Conservation (phyloP, 64 coral and sea anemone species). For the Pocillopora verrucosa region DNA sequence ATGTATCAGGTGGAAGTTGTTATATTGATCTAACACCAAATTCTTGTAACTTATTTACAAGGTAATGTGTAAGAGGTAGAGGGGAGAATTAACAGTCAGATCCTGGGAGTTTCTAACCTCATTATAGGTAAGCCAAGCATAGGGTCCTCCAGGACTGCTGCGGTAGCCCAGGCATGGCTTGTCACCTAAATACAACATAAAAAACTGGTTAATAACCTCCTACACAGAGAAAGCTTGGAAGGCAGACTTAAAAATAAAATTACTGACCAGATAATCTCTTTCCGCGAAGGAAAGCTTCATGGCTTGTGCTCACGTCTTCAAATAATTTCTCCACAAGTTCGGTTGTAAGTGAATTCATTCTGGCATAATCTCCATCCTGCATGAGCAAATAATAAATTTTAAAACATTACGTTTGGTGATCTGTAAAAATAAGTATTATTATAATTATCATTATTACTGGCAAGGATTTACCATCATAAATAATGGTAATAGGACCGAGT, state of each 20-base stretch:
- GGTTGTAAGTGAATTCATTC: conserved; percentile 56
- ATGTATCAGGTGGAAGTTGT: too few species aligned
- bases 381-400: background rate
- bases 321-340: conserved; percentile 76
- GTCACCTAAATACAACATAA: conserved; percentile 57
- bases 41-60: background rate
- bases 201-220: background rate
- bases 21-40: background rate
- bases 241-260: background rate
- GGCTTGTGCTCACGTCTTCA: conserved; percentile 80
- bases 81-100: too few species aligned
- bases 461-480: too few species aligned
- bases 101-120: conserved; percentile 40
- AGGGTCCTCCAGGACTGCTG: conserved; percentile 63
- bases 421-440: background rate
- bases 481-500: background rate
- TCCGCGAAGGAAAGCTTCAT: conserved; percentile 91
- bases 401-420: too few species aligned
- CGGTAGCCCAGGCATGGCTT: conserved; percentile 89
- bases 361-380: conserved; percentile 76
- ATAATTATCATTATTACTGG: too few species aligned
- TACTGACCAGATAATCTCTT: conserved; percentile 71
- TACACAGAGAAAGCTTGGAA: background rate
- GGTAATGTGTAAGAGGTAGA: background rate
- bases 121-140: conserved; percentile 90